phyloP scores from a whole-genome alignment of 2,797 vertebrate species.

The Discoglossus pictus region DNA sequence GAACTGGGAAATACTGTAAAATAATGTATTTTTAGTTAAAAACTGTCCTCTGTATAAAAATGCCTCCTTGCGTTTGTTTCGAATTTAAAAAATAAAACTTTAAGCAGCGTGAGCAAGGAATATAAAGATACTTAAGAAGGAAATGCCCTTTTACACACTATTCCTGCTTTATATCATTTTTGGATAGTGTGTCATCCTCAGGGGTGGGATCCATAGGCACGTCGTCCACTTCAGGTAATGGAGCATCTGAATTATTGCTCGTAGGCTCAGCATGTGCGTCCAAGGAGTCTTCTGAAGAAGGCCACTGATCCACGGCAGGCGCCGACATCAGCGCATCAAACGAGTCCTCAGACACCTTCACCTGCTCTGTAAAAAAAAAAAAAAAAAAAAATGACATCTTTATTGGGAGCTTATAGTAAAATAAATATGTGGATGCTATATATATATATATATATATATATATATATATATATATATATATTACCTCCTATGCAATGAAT shows the following conservation, averaged over 20 bases:
- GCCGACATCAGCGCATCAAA: conserved; percentile 38
- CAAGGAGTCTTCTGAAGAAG: conserved; percentile 41
- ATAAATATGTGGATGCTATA: no score
- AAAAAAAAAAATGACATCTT: background rate
- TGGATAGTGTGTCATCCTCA: conserved; percentile 14
- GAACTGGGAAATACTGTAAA: no score
- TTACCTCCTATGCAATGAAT: no score
- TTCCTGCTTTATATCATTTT: conserved; percentile 32
- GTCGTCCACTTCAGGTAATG: background rate
- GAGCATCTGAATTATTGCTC: conserved; percentile 43
- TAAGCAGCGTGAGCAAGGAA: background rate
- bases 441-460: no score
- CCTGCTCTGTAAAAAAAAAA: conserved; percentile 49
- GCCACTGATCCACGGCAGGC: conserved; percentile 9
- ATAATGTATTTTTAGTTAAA: background rate
- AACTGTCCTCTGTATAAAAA: conserved; percentile 26
- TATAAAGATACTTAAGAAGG: conserved; percentile 18
- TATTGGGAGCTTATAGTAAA: no score
- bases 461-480: no score
- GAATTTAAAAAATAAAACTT: conserved; percentile 48
- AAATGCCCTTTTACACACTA: background rate
- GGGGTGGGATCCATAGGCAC: no score
- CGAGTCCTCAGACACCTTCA: background rate
- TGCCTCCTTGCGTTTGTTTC: background rate
- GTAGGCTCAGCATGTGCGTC: conserved; percentile 56